Evolutionary conservation across 2,113 vertebrate species (phyloP).

Genomic region (Sus scrofa): DNA sequence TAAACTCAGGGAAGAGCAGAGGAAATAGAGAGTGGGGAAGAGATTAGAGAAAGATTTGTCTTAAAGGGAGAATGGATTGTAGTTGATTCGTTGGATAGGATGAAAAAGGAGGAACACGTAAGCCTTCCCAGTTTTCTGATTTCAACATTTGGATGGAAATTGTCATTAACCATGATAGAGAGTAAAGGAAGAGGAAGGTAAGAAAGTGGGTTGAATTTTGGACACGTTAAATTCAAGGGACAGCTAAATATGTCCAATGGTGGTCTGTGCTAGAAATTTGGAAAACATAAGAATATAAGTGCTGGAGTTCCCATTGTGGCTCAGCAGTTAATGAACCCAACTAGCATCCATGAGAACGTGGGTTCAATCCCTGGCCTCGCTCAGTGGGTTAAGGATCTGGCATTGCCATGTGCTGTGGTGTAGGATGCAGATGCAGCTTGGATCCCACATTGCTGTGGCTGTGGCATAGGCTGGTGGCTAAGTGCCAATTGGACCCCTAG

Average conservation of each 20-base stretch:
- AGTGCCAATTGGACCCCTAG: too few species aligned
- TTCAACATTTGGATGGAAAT: not conserved
- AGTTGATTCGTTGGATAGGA: not conserved
- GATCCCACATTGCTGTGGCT: too few species aligned
- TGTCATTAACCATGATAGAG: not conserved
- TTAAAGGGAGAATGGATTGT: not conserved
- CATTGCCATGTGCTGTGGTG: too few species aligned
- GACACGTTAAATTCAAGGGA: not conserved
- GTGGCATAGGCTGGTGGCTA: too few species aligned
- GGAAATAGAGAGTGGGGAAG: not conserved
- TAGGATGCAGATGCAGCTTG: too few species aligned
- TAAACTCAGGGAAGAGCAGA: not conserved
- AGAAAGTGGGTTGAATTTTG: not conserved
- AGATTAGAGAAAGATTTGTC: not conserved
- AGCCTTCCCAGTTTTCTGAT: not conserved
- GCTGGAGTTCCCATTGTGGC: too few species aligned
- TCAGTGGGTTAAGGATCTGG: too few species aligned
- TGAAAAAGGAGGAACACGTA: not conserved
- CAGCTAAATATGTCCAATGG: not conserved
- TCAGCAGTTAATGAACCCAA: too few species aligned
- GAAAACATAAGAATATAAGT: not conserved
- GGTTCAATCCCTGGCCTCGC: too few species aligned
- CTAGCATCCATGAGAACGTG: too few species aligned
- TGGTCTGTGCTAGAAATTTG: not conserved
- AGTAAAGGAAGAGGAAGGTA: not conserved